Conservation (phyloP, 2,888 invertebrate species). For the Tryphoninae sp. region DNA sequence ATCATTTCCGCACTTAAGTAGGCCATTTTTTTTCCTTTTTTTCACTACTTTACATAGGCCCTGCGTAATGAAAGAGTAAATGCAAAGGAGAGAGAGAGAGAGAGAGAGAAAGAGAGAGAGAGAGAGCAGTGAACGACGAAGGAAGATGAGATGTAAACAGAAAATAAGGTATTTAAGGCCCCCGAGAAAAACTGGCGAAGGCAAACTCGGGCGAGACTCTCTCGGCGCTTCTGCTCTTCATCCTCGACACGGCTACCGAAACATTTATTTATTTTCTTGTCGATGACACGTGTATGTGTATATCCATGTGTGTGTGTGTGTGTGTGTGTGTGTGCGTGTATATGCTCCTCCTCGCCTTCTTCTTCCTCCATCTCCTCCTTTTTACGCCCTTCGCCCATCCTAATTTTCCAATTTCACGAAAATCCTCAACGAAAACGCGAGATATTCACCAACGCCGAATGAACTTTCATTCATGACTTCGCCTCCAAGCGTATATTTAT, state of each 20-base stretch:
- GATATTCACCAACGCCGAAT: background rate
- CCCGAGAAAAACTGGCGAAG: slow-evolving; percentile 35
- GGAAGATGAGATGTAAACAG: slow-evolving; percentile 62
- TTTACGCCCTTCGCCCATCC: slow-evolving; percentile 35
- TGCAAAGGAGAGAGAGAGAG: background rate
- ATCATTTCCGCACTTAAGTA: slow-evolving; percentile 72
- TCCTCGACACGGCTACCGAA: slow-evolving; percentile 73
- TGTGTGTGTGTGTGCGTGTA: slow-evolving; percentile 34
- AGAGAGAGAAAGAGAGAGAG: slow-evolving; percentile 6
- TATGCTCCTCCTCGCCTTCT: slow-evolving; percentile 9
- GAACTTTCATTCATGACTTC: slow-evolving; percentile 53
- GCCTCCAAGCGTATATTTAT: background rate
- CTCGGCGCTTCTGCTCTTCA: slow-evolving; percentile 71
- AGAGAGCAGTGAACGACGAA: slow-evolving; percentile 23
- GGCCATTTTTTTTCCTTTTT: slow-evolving; percentile 67
- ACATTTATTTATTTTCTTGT: slow-evolving; percentile 71
- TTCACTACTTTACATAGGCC: slow-evolving; percentile 4
- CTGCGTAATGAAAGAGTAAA: no score
- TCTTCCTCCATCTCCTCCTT: slow-evolving; percentile 4
- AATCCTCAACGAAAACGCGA: slow-evolving; percentile 35
- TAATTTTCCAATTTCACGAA: slow-evolving; percentile 56
- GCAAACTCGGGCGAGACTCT: slow-evolving; percentile 33
- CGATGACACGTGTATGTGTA: slow-evolving; percentile 64
- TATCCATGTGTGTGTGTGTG: slow-evolving; percentile 58
- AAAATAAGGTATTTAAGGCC: slow-evolving; percentile 59